These are phyloP conservation scores for Hypolimnas misippus DNA, from an alignment of 2,888 invertebrate species.

Conservation along the genomic window DNA sequence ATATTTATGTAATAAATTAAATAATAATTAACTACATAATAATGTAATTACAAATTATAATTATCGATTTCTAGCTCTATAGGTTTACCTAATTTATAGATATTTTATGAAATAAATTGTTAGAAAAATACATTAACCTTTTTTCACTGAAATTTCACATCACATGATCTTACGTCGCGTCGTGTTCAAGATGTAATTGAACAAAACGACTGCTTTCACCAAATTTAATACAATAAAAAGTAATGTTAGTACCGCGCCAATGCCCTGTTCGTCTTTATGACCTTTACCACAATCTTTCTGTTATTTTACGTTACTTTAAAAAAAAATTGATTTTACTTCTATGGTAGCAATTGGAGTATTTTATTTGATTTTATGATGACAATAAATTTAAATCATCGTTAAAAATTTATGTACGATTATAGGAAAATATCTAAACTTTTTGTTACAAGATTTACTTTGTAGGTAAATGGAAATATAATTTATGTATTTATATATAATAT, in stretches of 20 bases:
- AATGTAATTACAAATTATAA: too few species aligned
- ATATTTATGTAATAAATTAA: too few species aligned
- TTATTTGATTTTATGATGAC: background rate
- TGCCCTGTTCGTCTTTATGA: constrained; percentile 3
- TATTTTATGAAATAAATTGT: background rate
- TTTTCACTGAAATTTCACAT: background rate
- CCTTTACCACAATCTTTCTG: constrained; percentile 2
- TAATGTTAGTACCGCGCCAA: constrained; percentile 6
- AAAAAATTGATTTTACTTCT: background rate
- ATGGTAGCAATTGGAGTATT: background rate
- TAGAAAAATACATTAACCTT: background rate
- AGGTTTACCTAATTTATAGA: too few species aligned
- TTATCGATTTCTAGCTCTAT: too few species aligned
- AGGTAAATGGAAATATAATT: too few species aligned
- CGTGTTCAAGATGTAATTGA: constrained; percentile 9
- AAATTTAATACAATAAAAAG: constrained; percentile 14
- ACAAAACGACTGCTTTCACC: constrained; percentile 8
- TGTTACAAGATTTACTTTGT: background rate
- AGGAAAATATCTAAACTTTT: background rate
- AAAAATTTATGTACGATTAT: too few species aligned
- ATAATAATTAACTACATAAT: too few species aligned
- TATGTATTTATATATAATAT: too few species aligned
- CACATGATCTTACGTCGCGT: background rate
- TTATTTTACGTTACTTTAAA: background rate
- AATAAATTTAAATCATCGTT: too few species aligned